phyloP scores from a whole-genome alignment of 2,888 invertebrate species.

The Pachymerium ferrugineum region DNA sequence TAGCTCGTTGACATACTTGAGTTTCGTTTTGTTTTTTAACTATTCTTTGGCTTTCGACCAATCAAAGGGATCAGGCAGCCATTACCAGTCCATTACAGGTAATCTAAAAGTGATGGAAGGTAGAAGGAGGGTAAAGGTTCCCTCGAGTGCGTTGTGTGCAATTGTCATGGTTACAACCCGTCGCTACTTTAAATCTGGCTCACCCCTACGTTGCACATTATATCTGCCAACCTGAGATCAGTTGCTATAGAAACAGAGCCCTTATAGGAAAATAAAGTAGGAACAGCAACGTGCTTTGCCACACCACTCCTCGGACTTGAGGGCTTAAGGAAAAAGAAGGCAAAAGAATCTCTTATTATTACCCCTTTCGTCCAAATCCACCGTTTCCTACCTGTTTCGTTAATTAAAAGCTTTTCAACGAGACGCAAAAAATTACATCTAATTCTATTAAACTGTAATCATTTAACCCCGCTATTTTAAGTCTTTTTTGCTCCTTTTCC shows the following conservation, averaged over 20 bases:
- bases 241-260: conserved; percentile 4
- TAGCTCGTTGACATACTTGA: not conserved
- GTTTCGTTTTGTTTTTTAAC: no score
- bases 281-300: not conserved
- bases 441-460: no score
- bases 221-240: conserved; percentile 18
- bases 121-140: not conserved
- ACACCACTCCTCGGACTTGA: not conserved
- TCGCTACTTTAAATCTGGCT: not conserved
- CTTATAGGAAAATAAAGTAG: not conserved
- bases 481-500: not conserved
- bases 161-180: not conserved
- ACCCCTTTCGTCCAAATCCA: no score
- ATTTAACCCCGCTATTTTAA: no score
- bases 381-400: no score
- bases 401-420: no score
- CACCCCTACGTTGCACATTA: conserved; percentile 5
- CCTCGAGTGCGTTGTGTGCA: not conserved
- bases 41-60: no score
- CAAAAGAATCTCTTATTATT: not conserved
- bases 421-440: not conserved
- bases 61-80: not conserved
- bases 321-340: not conserved
- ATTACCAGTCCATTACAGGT: not conserved
- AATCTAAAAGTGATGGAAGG: not conserved